Evolutionary conservation across 2,113 vertebrate genomes (phyloP), one percentile per base, ranked within the genome.

Genomic region (Lathamus discolor): DNA sequence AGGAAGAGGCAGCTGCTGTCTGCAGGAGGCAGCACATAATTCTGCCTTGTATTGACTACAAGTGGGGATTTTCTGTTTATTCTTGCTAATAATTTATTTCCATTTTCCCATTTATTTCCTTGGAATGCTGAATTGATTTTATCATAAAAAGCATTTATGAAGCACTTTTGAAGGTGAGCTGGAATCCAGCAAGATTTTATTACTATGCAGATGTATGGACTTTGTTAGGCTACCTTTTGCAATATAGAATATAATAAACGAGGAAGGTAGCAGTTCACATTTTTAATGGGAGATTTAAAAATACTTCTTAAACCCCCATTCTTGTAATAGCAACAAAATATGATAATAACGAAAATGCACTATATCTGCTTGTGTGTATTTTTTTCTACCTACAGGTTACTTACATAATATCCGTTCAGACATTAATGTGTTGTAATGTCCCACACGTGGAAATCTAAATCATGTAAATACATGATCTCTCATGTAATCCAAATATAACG

Each of bases 211-310:
- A 5, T 3, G 13, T 4, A 5, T 4, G 62, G 39, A 13, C 37
- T 59, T 48, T 63, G 12, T 2, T 18, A 23, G 25, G 64, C 27
- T 86, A 17, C 22, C 31, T 31, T 67, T 25, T 63, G 37, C 48
- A 88, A 0, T 1, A 3, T 1, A 28, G 11, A 8, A 16, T 0
- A 19, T 28, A 10, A 10, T 2, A 44, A 64, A 22, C 1, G 7
- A 78, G 37, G 17, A 54, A 83, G 80, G 59, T 0, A 66, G 15
- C 49, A 64, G 17, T 37, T 70, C 57, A n/a, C 17, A 11, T 22
- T 72, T 46, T 35, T 43, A 81, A 8, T 1, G 1, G 1, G 7
- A 62, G 33, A n/a, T 77, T 85, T 43, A 43, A 73, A 93, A 76
- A 11, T 6, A 52, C 4, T 51, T 37, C 51, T 57, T 17, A 28